Evolutionary conservation across 2,797 vertebrate genomes (phyloP), one percentile per base, ranked within the genome.

Genomic region (Lutjanus argentimaculatus): DNA sequence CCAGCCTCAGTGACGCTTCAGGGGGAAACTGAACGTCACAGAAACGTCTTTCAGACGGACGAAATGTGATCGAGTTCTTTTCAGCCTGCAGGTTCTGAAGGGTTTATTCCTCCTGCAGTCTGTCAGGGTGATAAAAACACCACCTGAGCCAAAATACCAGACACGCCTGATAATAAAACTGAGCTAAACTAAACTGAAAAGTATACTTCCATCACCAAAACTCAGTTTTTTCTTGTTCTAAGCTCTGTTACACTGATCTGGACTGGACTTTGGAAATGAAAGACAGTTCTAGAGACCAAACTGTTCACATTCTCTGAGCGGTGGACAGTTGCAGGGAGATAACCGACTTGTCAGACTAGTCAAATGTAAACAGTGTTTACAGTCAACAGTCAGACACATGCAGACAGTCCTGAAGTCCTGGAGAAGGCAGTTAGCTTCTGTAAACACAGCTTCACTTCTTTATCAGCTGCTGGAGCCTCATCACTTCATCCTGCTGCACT

Each of bases 1-100:
- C 90, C 84, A 67, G 78, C 57, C 3, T 65, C 69, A 3, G 79
- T 61, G 86, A 81, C 10, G 72, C 86, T 82, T 77, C 49, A 17
- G 78, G 58, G 58, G 52, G 69, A 19, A 53, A 49, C 19, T 6
- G 21, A 16, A 14, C 78, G 58, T 81, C 80, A 82, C 70, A 69
- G 22, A 82, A 42, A 56, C 21, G 53, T 68, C 80, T 70, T 56
- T 42, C 30, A 64, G 22, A 42, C 1, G 3, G 16, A 56, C 2
- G 21, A 36, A 62, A 74, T 2, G 1, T 15, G 57, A 68, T 15
- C 6, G 1, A 14, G 13, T 22, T 12, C 25, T 46, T 77, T 65
- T 19, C 64, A 13, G 12, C 2, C 72, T 4, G 25, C 36, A 0
- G 0, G 52, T 30, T 69, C 21, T 43, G 52, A 19, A 7, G 45